phyloP scores from a whole-genome alignment of 2,888 invertebrate genomes.

The Hesperia comma region DNA sequence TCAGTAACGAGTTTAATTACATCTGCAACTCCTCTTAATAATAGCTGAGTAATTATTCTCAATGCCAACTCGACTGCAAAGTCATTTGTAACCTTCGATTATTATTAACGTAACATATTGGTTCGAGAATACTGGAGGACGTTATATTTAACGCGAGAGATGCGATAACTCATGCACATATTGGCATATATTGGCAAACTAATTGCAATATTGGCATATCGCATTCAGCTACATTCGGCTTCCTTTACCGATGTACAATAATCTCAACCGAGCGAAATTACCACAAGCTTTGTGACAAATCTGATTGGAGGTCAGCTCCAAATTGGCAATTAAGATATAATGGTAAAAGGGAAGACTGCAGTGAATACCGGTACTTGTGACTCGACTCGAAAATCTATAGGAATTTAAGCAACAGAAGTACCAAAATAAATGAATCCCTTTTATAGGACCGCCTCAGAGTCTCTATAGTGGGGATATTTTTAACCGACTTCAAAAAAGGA shows the following conservation, averaged over 20 bases:
- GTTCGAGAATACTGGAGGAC: not conserved
- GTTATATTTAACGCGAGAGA: not conserved
- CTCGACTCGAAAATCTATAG: not conserved
- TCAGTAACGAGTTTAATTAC: no score
- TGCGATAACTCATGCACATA: not conserved
- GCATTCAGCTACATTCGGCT: not conserved
- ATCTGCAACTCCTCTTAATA: no score
- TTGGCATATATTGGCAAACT: slow-evolving; percentile 5
- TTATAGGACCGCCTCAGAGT: no score
- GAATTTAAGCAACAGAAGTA: not conserved
- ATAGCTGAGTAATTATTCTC: not conserved
- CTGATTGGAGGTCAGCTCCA: not conserved
- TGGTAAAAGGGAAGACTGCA: not conserved
- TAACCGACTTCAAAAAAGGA: no score
- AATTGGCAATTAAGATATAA: slow-evolving; percentile 2
- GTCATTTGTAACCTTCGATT: slow-evolving; percentile 1
- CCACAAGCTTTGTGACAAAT: slow-evolving; percentile 4
- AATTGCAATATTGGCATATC: slow-evolving; percentile 8
- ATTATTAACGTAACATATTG: slow-evolving; percentile 1
- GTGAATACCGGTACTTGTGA: not conserved
- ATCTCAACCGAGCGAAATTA: slow-evolving; percentile 1
- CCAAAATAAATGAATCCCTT: no score
- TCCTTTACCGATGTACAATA: not conserved
- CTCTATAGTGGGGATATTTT: no score
- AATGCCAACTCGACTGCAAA: not conserved